Percentiles rank a stretch among this genome's conserved stretches.
Conservation (phyloP, 2,113 vertebrate genomes). For the Saguinus midas region DNA sequence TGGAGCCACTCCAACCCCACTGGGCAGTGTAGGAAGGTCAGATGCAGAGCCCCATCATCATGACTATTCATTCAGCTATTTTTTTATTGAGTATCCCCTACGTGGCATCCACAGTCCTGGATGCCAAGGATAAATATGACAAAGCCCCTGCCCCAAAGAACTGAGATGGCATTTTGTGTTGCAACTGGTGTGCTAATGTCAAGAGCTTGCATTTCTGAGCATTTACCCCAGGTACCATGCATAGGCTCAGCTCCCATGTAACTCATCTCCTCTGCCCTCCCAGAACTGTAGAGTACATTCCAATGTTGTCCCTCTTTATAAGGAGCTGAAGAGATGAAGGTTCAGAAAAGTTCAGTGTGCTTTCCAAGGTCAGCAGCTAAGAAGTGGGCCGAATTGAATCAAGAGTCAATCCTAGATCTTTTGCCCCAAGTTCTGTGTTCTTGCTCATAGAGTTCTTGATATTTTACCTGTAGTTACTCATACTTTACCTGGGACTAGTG, state of each 20-base stretch:
- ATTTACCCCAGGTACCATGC: not conserved
- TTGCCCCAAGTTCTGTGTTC: not conserved
- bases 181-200: not conserved
- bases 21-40: not conserved
- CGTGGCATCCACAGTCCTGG: not conserved
- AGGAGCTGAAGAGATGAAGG: not conserved
- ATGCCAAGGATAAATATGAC: not conserved
- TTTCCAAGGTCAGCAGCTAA: not conserved
- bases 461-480: not conserved
- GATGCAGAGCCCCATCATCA: not conserved
- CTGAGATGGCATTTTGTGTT: not conserved
- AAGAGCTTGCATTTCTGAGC: not conserved
- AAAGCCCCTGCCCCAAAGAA: not conserved
- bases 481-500: not conserved
- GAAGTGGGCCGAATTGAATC: not conserved
- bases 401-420: not conserved
- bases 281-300: not conserved
- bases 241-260: fast-evolving
- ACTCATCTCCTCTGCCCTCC: not conserved
- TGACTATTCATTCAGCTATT: not conserved
- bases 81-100: not conserved
- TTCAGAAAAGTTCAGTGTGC: not conserved
- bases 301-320: not conserved
- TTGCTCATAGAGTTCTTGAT: not conserved
- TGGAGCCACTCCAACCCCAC: not conserved